Evolutionary conservation across 1,140 invertebrate species (phyloP), one percentile per base, ranked within the genome.

Genomic region (Aporrectodea caliginosa): DNA sequence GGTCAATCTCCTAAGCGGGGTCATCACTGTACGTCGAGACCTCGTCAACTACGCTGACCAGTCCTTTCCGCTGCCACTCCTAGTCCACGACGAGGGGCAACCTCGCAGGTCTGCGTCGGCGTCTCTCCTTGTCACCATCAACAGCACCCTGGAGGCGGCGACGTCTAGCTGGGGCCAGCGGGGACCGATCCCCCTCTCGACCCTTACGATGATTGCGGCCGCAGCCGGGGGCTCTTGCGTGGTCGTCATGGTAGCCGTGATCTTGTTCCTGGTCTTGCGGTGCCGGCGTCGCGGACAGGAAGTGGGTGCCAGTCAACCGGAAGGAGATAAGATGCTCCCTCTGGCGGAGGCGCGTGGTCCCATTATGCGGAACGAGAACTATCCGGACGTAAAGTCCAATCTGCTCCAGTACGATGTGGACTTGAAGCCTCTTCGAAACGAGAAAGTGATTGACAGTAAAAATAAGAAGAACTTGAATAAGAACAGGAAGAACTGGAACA

Each of bases 1-100:
- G 22, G 43, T 76, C 75, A 35, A 76, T 58, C 43, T 35, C 0
- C 22, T 32, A 27, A 43, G 32, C 0, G 75, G 75, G 22, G 33
- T 22, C n/a, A 16, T 76, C 34, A 58, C 29, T 1, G 75, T 76
- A 2, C 33, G 16, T 29, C 30, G 27, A 58, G 75, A 76, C 43
- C 27, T 76, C 32, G 29, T n/a, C 0, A 6, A 1, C 6, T 22
- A 31, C 22, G 31, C 73, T 0, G 73, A 74, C 34, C 73, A 33
- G n/a, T 2, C 35, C 12, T 27, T 35, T 22, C 16, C 29, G 12
- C 29, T 76, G 33, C 34, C 33, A n/a, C 6, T 76, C 33, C 29
- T 58, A 1, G 75, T 76, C 33, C 43, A 76, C 29, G 75, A 76
- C 75, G 75, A 68, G 75, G 75, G 75, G 27, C n/a, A n/a, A 29